Evolutionary conservation across 2,113 vertebrate genomes (phyloP), one percentile per base, ranked within the genome.

Genomic region (Artemisiospiza belli): DNA sequence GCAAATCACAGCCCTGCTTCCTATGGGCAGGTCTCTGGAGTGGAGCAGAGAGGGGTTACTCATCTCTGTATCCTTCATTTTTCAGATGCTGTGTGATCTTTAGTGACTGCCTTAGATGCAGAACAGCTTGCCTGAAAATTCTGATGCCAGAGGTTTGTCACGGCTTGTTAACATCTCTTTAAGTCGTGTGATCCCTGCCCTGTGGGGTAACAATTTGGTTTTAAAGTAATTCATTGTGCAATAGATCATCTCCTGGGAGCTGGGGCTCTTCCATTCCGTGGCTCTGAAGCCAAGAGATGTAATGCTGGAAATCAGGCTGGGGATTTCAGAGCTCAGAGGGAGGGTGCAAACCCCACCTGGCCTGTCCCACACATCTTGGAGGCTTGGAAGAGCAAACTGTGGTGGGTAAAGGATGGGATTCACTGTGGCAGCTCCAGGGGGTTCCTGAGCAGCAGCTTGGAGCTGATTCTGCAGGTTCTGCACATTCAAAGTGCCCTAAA

Each of bases 51-150:
- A n/a, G 80, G 77, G 86, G 96, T 95, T 92, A 80, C 74, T 92
- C 66, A 15, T 89, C 12, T 24, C 78, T 52, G 51, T 3, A 44
- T 19, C 74, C 91, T 73, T 96, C 82, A 66, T 89, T 92, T 95
- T 47, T 94, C 94, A 93, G 90, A 90, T 95, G 86, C 95, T 96
- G 77, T 79, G 89, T 94, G 95, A 95, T 95, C 89, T 89, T 95
- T 87, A 89, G 80, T 94, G 96, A 89, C 88, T 96, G 94, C 94
- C 89, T 83, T 13, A 67, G 95, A 94, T 95, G 94, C 83, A 91
- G 94, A 96, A 94, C 96, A 95, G 96, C 96, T 96, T 95, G 95
- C 89, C 47, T 70, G 83, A 85, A 87, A 87, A 73, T 28, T 47
- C 78, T 9, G 1, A 12, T 35, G 96, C 95, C 95, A 96, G 87